These are phyloP conservation scores for Carcina quercana DNA, from an alignment of 2,888 invertebrate genomes.

Conservation along the genomic window DNA sequence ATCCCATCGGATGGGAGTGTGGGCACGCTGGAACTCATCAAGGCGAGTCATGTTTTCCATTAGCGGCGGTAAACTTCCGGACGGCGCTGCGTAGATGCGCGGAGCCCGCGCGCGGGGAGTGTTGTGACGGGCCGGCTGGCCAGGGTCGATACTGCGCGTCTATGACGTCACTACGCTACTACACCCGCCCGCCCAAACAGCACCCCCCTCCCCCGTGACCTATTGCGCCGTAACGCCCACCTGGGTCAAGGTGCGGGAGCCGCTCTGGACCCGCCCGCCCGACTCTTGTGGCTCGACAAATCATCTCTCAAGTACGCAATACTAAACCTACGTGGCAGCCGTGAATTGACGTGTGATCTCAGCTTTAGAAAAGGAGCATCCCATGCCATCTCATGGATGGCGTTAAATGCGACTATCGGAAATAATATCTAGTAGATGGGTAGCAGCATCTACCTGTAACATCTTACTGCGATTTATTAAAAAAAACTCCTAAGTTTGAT, in stretches of 20 bases:
- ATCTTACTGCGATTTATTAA: no score
- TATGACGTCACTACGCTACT: constrained; percentile 72
- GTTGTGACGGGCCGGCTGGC: constrained; percentile 66
- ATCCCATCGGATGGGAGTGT: constrained; percentile 16
- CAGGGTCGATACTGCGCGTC: constrained; percentile 60
- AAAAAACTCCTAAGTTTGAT: no score
- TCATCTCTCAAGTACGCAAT: no score
- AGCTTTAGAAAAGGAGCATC: no score
- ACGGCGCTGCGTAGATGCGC: constrained; percentile 59
- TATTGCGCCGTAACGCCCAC: constrained; percentile 64
- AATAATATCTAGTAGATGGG: no score
- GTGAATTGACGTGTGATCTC: no score
- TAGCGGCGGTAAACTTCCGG: constrained; percentile 49
- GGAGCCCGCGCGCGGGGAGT: constrained; percentile 33
- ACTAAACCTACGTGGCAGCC: no score
- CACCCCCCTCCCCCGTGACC: constrained; percentile 51
- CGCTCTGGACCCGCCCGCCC: constrained; percentile 32
- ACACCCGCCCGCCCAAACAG: constrained; percentile 70
- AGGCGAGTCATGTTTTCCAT: constrained; percentile 47
- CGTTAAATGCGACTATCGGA: no score
- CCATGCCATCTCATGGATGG: no score
- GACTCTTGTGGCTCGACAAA: constrained; percentile 25
- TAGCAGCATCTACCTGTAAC: no score
- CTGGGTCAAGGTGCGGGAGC: constrained; percentile 69
- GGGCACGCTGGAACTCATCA: constrained; percentile 33